These are phyloP conservation scores for Drosophila prolongata DNA, from an alignment of 2,888 invertebrate genomes.

Conservation along the genomic window DNA sequence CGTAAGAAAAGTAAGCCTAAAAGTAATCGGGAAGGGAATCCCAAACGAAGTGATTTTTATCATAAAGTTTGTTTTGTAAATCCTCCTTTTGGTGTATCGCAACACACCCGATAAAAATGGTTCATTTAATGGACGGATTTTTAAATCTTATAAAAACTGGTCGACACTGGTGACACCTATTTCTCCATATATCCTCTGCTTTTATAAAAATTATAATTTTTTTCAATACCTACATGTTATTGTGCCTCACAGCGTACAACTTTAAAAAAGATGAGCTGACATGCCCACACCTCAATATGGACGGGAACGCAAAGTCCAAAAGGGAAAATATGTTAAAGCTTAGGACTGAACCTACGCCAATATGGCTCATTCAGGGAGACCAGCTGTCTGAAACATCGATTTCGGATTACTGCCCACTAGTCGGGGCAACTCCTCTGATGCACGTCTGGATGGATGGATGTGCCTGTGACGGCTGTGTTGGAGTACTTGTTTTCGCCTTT, in stretches of 20 bases:
- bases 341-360: conserved; percentile 70
- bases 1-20: conserved; percentile 7
- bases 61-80: neutral
- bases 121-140: conserved; percentile 30
- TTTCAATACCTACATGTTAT: conserved; percentile 40
- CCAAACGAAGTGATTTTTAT: too few relatives aligned
- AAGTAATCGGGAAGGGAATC: neutral
- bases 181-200: neutral
- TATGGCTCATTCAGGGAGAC: conserved; percentile 44
- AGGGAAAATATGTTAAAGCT: conserved; percentile 19
- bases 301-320: conserved; percentile 23
- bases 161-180: neutral
- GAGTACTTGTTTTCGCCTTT: conserved; percentile 25
- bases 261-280: conserved; percentile 2
- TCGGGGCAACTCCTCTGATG: conserved; percentile 18
- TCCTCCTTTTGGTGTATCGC: neutral
- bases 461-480: conserved; percentile 10
- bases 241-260: conserved; percentile 13
- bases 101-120: conserved; percentile 16
- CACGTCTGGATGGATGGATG: conserved; percentile 12
- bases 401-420: conserved; percentile 1
- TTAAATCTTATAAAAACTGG: conserved; percentile 8
- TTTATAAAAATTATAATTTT: conserved; percentile 17
- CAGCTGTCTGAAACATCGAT: conserved; percentile 48
- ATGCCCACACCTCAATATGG: conserved; percentile 3